Base-by-base conservation (phyloP, 64 coral and sea anemone genomes). In the Catalaphyllia jardinei region DNA sequence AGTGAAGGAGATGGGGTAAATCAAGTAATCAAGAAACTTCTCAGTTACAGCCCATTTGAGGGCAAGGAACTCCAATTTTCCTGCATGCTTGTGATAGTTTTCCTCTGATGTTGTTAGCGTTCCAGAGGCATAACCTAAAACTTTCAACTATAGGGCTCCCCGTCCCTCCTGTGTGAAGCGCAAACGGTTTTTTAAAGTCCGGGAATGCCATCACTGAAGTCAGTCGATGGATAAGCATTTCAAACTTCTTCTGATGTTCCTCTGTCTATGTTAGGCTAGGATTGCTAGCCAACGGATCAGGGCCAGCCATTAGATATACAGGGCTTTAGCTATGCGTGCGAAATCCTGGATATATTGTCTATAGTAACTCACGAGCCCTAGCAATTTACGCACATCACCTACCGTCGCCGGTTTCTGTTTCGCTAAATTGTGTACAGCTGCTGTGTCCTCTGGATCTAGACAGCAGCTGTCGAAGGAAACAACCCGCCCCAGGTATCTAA, bases 341-440 rank as follows among this genome's bases (percentile, higher is more conserved):
- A 89, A 89, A 62, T 89, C 60, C 55, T 74, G 73, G 8, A 89
- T 89, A 29, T 79, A 89, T 52, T 89, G 87, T n/a, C 72, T 42
- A 51, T 89, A 76, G 31, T 79, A 89, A 20, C 52, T 62, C 12
- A 89, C 20, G 46, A 89, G 62, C 20, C 73, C 87, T 7, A 88
- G 87, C 52, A 88, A 60, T 65, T 78, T 88, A 75, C 74, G 87
- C 52, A 88, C 73, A 54, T 77, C 87, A 57, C 87, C 73, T 5
- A 88, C 87, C 3, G 87, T 88, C 7, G 50, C 73, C n/a, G 71
- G 73, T 57, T 62, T 75, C 49, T 74, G 39, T 55, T 88, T 74
- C 13, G 72, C 38, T 33, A 88, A 65, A 31, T 59, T 46, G 24
- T 30, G 29, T 29, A 88, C 72, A 35, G 72, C 25, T 8, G 72